phyloP scores from a whole-genome alignment of 2,113 vertebrate genomes.

The Thryonomys swinderianus region DNA sequence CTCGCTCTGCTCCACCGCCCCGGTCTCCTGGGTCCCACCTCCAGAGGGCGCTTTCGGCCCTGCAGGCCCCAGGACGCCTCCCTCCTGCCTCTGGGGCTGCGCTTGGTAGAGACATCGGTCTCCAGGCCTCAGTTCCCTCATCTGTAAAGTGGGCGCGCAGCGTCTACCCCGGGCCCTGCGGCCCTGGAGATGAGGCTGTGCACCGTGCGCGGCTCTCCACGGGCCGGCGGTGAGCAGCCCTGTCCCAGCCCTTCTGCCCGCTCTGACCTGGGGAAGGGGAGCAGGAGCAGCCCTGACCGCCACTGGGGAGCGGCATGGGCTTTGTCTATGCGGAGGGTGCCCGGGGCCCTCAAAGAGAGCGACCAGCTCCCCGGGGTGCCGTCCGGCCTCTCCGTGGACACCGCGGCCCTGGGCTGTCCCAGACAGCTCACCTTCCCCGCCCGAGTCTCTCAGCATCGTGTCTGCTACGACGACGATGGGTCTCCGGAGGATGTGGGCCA shows the following conservation, averaged over 20 bases:
- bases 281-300: background rate
- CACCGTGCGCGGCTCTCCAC: background rate
- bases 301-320: background rate
- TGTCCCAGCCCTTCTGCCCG: background rate
- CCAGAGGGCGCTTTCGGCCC: background rate
- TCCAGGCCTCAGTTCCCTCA: background rate
- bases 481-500: constrained; percentile 95
- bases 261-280: background rate
- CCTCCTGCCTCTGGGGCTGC: background rate
- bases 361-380: accelerated
- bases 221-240: too few relatives aligned
- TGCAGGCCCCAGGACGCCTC: background rate
- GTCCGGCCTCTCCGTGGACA: background rate
- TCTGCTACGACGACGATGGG: constrained; percentile 98
- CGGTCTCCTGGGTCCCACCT: too few relatives aligned
- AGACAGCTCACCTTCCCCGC: constrained; percentile 93
- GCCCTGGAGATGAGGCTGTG: background rate
- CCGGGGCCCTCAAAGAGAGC: background rate
- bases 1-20: too few relatives aligned
- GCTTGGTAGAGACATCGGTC: background rate
- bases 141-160: background rate
- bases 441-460: constrained; percentile 97
- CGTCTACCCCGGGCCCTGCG: background rate
- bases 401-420: background rate
- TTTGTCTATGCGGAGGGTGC: accelerated